Base-by-base conservation (phyloP, 2,888 invertebrate genomes). In the Drosophila engyochracea region DNA sequence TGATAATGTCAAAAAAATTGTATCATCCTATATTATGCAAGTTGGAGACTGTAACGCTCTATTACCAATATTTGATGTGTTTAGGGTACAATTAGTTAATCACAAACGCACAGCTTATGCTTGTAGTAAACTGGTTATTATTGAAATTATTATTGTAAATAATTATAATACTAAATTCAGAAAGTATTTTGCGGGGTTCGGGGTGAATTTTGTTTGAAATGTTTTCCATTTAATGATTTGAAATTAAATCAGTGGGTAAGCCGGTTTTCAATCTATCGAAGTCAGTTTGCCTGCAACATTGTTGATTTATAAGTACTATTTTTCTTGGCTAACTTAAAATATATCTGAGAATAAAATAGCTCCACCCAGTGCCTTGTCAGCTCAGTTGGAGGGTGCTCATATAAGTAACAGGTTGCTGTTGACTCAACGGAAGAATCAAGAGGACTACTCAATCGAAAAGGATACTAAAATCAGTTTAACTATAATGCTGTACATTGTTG, bases 181-280 rank as follows among this genome's bases (percentile, higher is more conserved):
- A 39, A 52, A 51, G 30, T 7, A 28, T n/a, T 16, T 22, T n/a
- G 49, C n/a, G 60, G 58, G 59, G 51, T 10, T 41, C 30, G 35
- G 22, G 30, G 33, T 41, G 4, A n/a, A 39, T n/a, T 22, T 49
- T 51, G 47, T 35, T 39, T 47, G 55, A 49, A 44, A 51, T 60
- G 55, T 76, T 74, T 76, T 73, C 59, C 44, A 86, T 57, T 73
- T 74, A 84, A 82, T 84, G 69, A 79, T 70, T 79, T 63, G 64
- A 65, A 60, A 89, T 75, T 87, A 87, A 74, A 71, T 70, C 74
- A 70, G 71, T 53, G 55, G 60, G 59, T 39, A 53, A 82, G 80
- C 89, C 80, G 87, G 89, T 89, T 86, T 81, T 75, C 66, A 65
- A 63, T 82, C 78, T 84, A 80, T 80, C 70, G 70, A 75, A 74